Percentiles rank a stretch among this genome's conserved stretches.
Conservation (phyloP, 2,113 vertebrate species). For the Zosterops pallidus region DNA sequence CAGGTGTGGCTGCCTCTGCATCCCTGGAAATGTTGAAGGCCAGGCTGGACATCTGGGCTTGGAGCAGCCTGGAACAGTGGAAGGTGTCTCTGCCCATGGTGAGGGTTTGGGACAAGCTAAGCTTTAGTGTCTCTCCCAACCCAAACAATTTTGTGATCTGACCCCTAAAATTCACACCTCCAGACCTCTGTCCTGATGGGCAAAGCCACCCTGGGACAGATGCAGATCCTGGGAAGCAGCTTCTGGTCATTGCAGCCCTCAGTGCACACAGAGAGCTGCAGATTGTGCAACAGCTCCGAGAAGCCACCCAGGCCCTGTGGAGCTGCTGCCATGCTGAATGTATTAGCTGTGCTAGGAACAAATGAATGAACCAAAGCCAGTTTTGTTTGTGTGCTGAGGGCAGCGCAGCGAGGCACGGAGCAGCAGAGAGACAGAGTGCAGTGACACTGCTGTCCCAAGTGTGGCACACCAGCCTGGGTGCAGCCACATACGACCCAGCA, state of each 20-base stretch:
- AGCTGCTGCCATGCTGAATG: not conserved
- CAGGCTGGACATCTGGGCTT: rapidly evolving
- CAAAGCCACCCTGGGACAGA: not conserved
- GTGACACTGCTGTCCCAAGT: rapidly evolving
- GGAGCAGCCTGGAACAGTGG: rapidly evolving
- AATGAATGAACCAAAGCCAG: not conserved
- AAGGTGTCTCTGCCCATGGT: not conserved
- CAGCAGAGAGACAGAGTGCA: not conserved
- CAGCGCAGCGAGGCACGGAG: not conserved
- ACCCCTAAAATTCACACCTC: not conserved
- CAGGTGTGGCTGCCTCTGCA: not conserved
- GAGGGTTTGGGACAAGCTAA: not conserved
- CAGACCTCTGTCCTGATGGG: not conserved
- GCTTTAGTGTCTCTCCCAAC: not conserved
- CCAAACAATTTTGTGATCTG: not conserved
- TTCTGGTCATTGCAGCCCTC: not conserved
- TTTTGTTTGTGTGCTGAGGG: not conserved
- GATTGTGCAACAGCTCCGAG: not conserved
- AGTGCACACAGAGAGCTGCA: not conserved
- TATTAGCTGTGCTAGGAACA: not conserved
- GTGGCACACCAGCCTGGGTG: not conserved
- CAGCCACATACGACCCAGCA: not conserved
- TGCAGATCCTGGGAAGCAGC: not conserved
- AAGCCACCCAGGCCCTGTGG: not conserved
- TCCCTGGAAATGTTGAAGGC: rapidly evolving